phyloP scores from a whole-genome alignment of 2,113 vertebrate genomes.

The Charina bottae region DNA sequence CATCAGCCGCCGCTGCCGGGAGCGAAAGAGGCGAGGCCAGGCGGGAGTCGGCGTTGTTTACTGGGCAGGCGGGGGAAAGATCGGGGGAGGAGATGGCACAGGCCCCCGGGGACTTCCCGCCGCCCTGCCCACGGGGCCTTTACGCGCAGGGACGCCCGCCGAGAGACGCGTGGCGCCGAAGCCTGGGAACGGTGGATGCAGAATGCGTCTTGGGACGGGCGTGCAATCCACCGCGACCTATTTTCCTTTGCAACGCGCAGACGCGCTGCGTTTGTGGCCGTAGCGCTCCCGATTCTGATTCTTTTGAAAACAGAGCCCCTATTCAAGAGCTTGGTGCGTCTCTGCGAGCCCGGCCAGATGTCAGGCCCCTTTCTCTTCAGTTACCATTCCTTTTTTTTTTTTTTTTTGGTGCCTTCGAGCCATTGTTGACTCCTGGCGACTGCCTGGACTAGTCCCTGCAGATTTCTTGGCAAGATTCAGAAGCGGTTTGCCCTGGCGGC shows the following conservation, averaged over 20 bases:
- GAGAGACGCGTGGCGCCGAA: neutral
- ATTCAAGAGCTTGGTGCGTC: neutral
- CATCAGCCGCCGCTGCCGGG: slow-evolving; percentile 79
- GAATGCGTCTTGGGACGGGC: slow-evolving; percentile 8
- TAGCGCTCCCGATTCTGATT: too few species aligned
- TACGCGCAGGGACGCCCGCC: neutral
- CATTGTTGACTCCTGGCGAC: neutral
- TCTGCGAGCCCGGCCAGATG: neutral
- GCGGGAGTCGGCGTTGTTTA: slow-evolving; percentile 35
- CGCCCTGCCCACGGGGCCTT: neutral
- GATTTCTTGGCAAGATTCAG: neutral
- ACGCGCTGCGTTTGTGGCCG: too few species aligned
- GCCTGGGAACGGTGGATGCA: neutral
- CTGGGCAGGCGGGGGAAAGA: slow-evolving; percentile 38
- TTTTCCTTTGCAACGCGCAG: too few species aligned
- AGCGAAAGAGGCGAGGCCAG: slow-evolving; percentile 27
- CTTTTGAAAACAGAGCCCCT: neutral
- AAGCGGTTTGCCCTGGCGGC: neutral
- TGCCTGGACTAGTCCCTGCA: neutral
- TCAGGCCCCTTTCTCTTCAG: too few species aligned
- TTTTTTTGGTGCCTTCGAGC: neutral
- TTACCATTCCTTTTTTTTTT: neutral
- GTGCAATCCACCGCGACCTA: neutral
- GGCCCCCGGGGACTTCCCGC: neutral
- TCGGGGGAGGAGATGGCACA: neutral